Conservation (phyloP, 2,888 invertebrate species). For the Suillia variegata region DNA sequence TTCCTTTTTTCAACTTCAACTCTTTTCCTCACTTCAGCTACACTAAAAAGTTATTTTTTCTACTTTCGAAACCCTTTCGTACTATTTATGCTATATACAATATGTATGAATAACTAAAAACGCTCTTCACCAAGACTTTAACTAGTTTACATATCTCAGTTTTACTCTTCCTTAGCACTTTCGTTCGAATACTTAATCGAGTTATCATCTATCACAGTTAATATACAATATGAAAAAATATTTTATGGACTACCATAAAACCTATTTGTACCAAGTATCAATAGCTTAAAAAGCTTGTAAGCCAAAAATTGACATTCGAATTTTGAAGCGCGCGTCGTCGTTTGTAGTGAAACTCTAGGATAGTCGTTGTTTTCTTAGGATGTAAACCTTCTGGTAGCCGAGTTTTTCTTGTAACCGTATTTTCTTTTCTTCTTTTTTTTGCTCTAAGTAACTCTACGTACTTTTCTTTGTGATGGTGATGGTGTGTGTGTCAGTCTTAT, state of each 20-base stretch:
- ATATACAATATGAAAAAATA: no score
- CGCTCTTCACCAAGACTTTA: not conserved
- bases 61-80: not conserved
- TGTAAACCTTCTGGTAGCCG: no score
- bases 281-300: no score
- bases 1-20: not conserved
- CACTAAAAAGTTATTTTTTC: no score
- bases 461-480: not conserved
- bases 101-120: not conserved
- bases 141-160: not conserved
- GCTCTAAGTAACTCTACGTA: not conserved
- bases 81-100: not conserved
- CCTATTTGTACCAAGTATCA: no score
- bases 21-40: not conserved
- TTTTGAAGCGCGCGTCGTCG: not conserved
- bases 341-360: not conserved
- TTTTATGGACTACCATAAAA: no score
- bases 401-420: not conserved
- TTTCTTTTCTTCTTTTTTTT: not conserved
- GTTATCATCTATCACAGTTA: slow-evolving; percentile 5
- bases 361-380: no score
- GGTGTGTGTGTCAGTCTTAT: not conserved
- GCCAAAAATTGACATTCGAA: slow-evolving; percentile 56
- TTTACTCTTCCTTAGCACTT: not conserved
- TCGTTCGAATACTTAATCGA: slow-evolving; percentile 11